Conservation (phyloP, 2,888 invertebrate species). For the Drosophila maculinotata region DNA sequence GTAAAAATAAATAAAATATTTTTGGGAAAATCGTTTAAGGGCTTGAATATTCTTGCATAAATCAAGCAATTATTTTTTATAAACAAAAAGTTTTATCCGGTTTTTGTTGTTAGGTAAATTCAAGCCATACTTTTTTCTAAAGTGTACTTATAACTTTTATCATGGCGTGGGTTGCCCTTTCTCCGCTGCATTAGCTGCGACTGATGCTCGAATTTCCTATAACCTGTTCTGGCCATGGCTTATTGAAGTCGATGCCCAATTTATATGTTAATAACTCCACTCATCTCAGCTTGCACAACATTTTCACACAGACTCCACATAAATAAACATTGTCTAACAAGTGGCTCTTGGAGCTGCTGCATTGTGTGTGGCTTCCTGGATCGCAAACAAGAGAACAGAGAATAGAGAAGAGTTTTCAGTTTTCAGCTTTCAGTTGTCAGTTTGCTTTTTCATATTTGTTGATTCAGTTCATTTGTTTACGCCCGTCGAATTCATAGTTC, state of each 20-base stretch:
- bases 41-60: too few relatives aligned
- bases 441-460: constrained; percentile 47
- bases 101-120: too few relatives aligned
- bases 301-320: constrained; percentile 17
- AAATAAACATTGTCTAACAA: constrained; percentile 40
- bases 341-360: constrained; percentile 44
- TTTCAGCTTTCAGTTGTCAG: neutral
- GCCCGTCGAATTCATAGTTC: constrained; percentile 42
- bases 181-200: constrained; percentile 5
- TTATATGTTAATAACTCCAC: constrained; percentile 49
- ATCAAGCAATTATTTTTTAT: too few relatives aligned
- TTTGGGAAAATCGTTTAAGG: too few relatives aligned
- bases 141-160: constrained; percentile 21
- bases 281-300: constrained; percentile 25
- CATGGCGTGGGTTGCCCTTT: constrained; percentile 15
- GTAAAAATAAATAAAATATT: too few relatives aligned
- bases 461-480: constrained; percentile 51
- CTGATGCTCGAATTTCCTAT: constrained; percentile 1
- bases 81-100: too few relatives aligned
- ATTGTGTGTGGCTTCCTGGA: constrained; percentile 48
- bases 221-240: constrained; percentile 21
- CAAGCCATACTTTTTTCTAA: too few relatives aligned
- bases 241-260: constrained; percentile 13
- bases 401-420: constrained; percentile 11
- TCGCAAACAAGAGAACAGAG: constrained; percentile 3